Percentiles rank a stretch among this genome's conserved stretches.
phyloP scores from a whole-genome alignment of 2,797 vertebrate genomes.

The Semaprochilodus insignis region DNA sequence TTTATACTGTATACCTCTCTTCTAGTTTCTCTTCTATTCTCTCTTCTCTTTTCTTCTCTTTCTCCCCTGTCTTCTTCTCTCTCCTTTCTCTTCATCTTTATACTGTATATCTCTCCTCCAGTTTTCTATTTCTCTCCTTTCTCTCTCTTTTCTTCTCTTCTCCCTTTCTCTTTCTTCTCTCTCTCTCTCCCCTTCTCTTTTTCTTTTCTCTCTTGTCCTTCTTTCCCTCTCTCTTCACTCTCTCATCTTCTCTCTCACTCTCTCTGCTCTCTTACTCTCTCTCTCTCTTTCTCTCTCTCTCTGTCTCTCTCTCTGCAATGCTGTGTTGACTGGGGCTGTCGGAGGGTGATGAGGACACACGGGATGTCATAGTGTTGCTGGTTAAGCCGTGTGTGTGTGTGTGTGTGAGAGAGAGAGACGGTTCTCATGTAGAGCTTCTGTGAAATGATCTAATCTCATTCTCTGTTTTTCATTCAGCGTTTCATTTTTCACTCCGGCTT shows the following conservation, averaged over 20 bases:
- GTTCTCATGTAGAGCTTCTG: too few relatives aligned
- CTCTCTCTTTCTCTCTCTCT: slow-evolving; percentile 62
- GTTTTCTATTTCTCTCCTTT: slow-evolving; percentile 54
- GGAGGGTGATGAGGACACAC: slow-evolving; percentile 68
- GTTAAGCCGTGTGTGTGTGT: slow-evolving; percentile 23
- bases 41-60: slow-evolving; percentile 58
- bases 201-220: slow-evolving; percentile 52
- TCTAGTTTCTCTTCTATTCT: slow-evolving; percentile 42
- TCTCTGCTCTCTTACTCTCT: slow-evolving; percentile 51
- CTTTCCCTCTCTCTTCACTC: slow-evolving; percentile 62
- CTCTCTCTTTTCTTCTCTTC: slow-evolving; percentile 46
- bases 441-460: slow-evolving; percentile 16
- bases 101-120: neutral
- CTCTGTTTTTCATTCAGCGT: neutral
- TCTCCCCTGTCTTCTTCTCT: slow-evolving; percentile 46
- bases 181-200: neutral
- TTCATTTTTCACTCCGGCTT: neutral
- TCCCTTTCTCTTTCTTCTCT: slow-evolving; percentile 48
- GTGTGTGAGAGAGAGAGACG: neutral
- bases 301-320: neutral
- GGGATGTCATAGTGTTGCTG: slow-evolving; percentile 55
- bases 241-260: slow-evolving; percentile 50
- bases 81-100: neutral
- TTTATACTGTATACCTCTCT: neutral
- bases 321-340: slow-evolving; percentile 54